Base-by-base conservation (phyloP, 2,797 vertebrate species). In the Semaprochilodus insignis region DNA sequence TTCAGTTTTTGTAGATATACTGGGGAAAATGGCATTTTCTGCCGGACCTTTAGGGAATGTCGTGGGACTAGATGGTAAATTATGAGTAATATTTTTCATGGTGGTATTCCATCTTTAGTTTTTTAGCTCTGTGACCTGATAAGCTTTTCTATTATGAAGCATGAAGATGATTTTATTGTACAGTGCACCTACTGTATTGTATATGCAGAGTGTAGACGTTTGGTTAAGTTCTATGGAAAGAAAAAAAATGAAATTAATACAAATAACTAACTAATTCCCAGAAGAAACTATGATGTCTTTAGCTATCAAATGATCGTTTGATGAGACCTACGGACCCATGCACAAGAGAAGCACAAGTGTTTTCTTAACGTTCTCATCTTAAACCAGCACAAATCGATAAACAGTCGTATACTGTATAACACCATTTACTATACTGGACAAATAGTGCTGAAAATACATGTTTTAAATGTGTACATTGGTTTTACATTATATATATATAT, bases 1-100 rank as follows among this genome's bases (percentile, higher is more conserved):
- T 93, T 91, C 91, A 88, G 88, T 93, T 85, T 87, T 85, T 87
- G 91, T 93, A 85, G 74, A 85, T 77, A 74, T 51, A 88, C 86
- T 91, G 92, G 88, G 86, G 88, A 87, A 31, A 92, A 88, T 90
- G 34, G 55, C 78, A 63, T 83, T 91, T 44, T 89, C 91, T 92
- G 85, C 91, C 88, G 81, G 90, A 86, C 34, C 10, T 63, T 94
- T 92, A 81, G 82, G 89, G 82, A 89, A 85, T 15, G 73, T 87
- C 77, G 44, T 48, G 44, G 44, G 44, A 48, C 44, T 90, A 87
- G 91, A 88, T 89, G 85, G 63, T 83, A 57, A 82, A 90, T 88
- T 89, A 88, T 89, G 89, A 88, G 85, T 91, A 40, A 78, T 70
- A 57, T 79, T 63, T 84, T 78, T 81, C 67, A 77, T 73, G 34